Conservation (phyloP, 2,888 invertebrate genomes). For the Cordilura impudica region DNA sequence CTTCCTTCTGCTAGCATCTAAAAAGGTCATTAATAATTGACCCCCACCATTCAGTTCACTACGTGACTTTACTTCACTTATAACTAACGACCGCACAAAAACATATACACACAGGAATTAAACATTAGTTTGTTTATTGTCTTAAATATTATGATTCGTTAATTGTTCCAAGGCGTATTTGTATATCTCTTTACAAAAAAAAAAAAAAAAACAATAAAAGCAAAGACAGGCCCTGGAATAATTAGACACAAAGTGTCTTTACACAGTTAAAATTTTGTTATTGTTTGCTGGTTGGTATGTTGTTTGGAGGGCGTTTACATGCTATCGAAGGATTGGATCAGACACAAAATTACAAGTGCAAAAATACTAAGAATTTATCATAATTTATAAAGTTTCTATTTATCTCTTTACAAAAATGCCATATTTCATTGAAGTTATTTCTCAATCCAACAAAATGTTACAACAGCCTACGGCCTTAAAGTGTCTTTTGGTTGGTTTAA, state of each 20-base stretch:
- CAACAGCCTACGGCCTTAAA: conserved; percentile 13
- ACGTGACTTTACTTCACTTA: neutral
- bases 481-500: conserved; percentile 18
- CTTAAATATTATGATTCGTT: conserved; percentile 16
- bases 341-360: neutral
- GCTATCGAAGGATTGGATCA: conserved; percentile 22
- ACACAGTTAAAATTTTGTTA: neutral
- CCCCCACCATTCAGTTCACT: conserved; percentile 1
- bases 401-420: neutral
- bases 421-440: neutral
- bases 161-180: conserved; percentile 17
- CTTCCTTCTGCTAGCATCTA: neutral
- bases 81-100: conserved; percentile 13
- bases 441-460: neutral
- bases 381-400: conserved; percentile 23
- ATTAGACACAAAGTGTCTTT: neutral
- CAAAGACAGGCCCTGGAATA: neutral
- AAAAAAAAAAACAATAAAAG: neutral
- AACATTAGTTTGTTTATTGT: conserved; percentile 8
- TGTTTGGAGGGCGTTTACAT: conserved; percentile 36
- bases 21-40: neutral
- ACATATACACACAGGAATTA: neutral
- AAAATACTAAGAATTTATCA: conserved; percentile 33
- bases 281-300: neutral
- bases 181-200: neutral